These are phyloP conservation scores for Eugnorisma glareosa DNA, from an alignment of 2,888 invertebrate genomes.

Conservation along the genomic window DNA sequence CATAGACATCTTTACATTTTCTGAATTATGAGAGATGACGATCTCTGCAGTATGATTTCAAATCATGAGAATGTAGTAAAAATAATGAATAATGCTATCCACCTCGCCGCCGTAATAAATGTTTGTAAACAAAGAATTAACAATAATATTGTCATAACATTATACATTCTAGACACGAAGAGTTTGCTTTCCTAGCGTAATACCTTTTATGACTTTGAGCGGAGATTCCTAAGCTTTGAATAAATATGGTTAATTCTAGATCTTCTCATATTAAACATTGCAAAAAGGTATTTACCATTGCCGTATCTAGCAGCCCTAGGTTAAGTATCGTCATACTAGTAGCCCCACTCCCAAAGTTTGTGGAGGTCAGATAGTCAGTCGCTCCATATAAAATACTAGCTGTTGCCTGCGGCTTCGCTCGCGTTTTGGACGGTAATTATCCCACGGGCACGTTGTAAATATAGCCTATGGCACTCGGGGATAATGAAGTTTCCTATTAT, in stretches of 20 bases:
- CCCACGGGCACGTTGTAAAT: no score
- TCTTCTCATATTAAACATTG: slow-evolving; percentile 6
- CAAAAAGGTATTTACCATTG: not conserved
- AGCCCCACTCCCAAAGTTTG: not conserved
- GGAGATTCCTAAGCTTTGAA: slow-evolving; percentile 22
- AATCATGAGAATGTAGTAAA: not conserved
- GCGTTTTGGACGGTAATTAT: no score
- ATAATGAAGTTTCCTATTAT: no score
- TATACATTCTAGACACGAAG: slow-evolving; percentile 3
- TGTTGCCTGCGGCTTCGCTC: no score
- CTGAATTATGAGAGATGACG: not conserved
- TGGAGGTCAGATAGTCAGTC: no score
- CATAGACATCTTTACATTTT: not conserved
- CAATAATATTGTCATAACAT: slow-evolving; percentile 23
- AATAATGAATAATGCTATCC: not conserved
- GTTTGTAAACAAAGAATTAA: slow-evolving; percentile 40
- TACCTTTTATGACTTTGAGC: slow-evolving; percentile 35
- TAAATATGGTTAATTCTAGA: slow-evolving; percentile 36
- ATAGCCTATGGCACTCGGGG: no score
- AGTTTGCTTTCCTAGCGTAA: slow-evolving; percentile 8
- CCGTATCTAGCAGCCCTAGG: not conserved
- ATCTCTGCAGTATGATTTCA: not conserved
- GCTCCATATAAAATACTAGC: no score
- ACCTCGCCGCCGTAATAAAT: slow-evolving; percentile 5
- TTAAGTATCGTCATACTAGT: not conserved